Evolutionary conservation across 1,140 invertebrate species (phyloP), one percentile per base, ranked within the genome.

Genomic region (Zophobas morio): DNA sequence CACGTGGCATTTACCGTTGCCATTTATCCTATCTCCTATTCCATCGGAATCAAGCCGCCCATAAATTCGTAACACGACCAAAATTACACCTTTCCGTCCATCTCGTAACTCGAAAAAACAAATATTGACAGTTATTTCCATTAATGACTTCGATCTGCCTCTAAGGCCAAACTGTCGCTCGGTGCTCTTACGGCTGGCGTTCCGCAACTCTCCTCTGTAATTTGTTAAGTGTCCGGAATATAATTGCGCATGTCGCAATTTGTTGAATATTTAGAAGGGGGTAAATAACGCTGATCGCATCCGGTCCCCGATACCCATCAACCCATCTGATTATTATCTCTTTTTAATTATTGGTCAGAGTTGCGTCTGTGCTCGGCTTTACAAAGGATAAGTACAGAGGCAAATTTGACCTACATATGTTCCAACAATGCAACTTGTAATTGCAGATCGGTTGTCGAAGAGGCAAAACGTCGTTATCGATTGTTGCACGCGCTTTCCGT

Each of bases 251-350:
- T 42, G 60, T 66, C 60, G 60, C 39, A 66, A 66, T 66, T 66
- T 66, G 60, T 66, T 66, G n/a, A 66, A 66, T 66, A 66, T 66
- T 66, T 66, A 66, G 42, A 66, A 66, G n/a, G 33, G 60, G 60
- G 39, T 66, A 66, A 66, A 66, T 66, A 66, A 63, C 57, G 57
- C 36, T 42, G 60, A 66, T 66, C 60, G 20, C 60, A 66, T 66
- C 60, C 60, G 60, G 60, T 66, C 20, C 42, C 8, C 57, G 57
- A 63, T 63, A 63, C 8, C 57, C 57, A 63, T 63, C 57, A 37
- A 63, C 8, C 57, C 57, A 63, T 63, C 57, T 66, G 60, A 66
- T 66, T 42, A 20, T 66, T 66, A 66, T 66, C 60, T 42, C 37
- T 33, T 66, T 66, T 66, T 66, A 66, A 66, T 66, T 66, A 66